phyloP scores from a whole-genome alignment of 2,113 vertebrate genomes.

The Myiagra hebetior region DNA sequence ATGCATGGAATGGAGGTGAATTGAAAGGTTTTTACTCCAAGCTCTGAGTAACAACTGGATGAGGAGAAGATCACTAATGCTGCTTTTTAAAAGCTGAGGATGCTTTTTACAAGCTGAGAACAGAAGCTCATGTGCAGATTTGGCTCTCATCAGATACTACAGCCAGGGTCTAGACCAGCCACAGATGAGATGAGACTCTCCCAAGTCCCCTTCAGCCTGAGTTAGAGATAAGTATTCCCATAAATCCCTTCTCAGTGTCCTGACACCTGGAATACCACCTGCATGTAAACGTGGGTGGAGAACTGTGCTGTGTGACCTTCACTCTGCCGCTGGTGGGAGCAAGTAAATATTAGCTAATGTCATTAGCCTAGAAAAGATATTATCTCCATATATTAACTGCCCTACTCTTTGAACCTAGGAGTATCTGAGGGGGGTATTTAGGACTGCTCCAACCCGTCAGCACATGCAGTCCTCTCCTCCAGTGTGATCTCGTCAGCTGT shows the following conservation, averaged over 20 bases:
- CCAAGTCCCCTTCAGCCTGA: background rate
- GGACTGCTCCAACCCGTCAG: background rate
- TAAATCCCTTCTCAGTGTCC: background rate
- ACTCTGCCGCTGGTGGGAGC: background rate
- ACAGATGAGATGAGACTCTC: background rate
- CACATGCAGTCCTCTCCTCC: background rate
- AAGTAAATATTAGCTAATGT: constrained; percentile 57
- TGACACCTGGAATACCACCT: background rate
- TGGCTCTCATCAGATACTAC: background rate
- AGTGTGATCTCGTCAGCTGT: background rate
- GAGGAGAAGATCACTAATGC: background rate
- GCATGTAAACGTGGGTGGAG: background rate
- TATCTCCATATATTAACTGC: background rate
- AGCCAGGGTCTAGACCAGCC: background rate
- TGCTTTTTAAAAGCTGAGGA: background rate
- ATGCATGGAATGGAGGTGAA: background rate
- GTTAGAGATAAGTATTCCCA: background rate
- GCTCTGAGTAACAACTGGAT: background rate
- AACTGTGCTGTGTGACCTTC: background rate
- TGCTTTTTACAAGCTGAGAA: background rate
- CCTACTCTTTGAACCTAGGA: constrained; percentile 6
- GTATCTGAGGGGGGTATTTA: background rate
- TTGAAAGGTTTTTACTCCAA: background rate
- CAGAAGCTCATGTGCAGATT: background rate
- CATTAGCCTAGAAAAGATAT: background rate